Evolutionary conservation across 2,888 invertebrate species (phyloP).

Genomic region (Thecophora atra): DNA sequence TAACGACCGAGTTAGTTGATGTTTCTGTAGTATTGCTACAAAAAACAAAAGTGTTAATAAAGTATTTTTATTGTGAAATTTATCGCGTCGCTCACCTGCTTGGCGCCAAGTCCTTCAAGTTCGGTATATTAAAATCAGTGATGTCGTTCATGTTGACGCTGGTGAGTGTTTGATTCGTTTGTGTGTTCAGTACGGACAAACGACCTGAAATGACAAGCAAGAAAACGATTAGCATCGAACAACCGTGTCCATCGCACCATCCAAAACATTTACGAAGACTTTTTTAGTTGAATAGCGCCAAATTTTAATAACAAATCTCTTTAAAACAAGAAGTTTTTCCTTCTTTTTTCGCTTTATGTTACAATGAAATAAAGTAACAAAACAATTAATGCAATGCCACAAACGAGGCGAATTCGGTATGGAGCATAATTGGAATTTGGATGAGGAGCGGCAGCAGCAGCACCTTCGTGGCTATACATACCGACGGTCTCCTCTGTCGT

Average conservation of each 20-base stretch:
- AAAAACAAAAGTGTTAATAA: too few relatives aligned
- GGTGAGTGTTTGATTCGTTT: slow-evolving; percentile 62
- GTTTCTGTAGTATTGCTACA: slow-evolving; percentile 64
- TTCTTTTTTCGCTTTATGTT: too few relatives aligned
- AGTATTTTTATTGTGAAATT: background rate
- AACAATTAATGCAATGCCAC: too few relatives aligned
- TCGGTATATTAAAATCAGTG: slow-evolving; percentile 60
- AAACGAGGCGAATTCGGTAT: background rate
- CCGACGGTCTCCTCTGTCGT: slow-evolving; percentile 66
- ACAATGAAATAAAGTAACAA: too few relatives aligned
- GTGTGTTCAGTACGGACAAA: slow-evolving; percentile 64
- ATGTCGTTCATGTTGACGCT: slow-evolving; percentile 63
- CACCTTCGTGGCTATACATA: slow-evolving; percentile 45
- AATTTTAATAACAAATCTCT: too few relatives aligned
- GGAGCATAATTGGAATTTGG: background rate
- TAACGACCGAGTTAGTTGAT: slow-evolving; percentile 64
- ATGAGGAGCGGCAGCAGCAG: background rate
- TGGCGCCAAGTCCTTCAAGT: slow-evolving; percentile 60
- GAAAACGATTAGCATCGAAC: too few relatives aligned
- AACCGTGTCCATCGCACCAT: too few relatives aligned
- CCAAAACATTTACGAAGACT: too few relatives aligned
- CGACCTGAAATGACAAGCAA: slow-evolving; percentile 54
- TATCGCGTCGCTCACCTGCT: slow-evolving; percentile 52
- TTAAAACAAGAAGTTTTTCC: too few relatives aligned
- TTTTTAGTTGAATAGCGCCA: too few relatives aligned